Percentiles rank a stretch among this genome's conserved stretches.
Evolutionary conservation across 2,888 invertebrate species (phyloP).

Genomic region (Acleris sparsana): DNA sequence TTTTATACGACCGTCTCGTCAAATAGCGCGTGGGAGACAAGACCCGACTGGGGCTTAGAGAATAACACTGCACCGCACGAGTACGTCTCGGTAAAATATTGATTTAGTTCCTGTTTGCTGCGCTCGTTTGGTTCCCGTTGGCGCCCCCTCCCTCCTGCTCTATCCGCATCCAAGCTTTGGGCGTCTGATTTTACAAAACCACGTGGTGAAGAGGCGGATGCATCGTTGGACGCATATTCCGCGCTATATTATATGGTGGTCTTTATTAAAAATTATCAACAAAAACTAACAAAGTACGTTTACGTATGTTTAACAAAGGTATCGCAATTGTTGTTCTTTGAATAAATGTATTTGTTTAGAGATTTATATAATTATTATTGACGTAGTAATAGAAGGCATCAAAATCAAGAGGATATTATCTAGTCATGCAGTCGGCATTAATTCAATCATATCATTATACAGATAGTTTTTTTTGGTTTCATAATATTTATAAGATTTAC

Average conservation of each 20-base stretch:
- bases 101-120: constrained; percentile 60
- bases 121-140: constrained; percentile 42
- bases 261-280: no score
- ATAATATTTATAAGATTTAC: not conserved
- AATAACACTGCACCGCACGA: constrained; percentile 3
- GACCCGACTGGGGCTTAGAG: not conserved
- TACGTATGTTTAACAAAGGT: not conserved
- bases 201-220: constrained; percentile 23
- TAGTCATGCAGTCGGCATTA: no score
- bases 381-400: no score
- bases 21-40: no score
- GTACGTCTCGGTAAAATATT: constrained; percentile 57
- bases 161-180: constrained; percentile 35
- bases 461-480: not conserved
- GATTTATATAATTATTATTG: no score
- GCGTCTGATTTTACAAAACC: constrained; percentile 24
- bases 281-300: not conserved
- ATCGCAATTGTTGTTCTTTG: no score
- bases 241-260: not conserved
- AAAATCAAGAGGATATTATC: no score
- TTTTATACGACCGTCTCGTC: no score
- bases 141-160: constrained; percentile 43
- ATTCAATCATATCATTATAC: no score
- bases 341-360: no score
- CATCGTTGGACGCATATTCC: not conserved